These are phyloP conservation scores for Thamnophis elegans DNA, from an alignment of 2,797 vertebrate species.

Conservation along the genomic window DNA sequence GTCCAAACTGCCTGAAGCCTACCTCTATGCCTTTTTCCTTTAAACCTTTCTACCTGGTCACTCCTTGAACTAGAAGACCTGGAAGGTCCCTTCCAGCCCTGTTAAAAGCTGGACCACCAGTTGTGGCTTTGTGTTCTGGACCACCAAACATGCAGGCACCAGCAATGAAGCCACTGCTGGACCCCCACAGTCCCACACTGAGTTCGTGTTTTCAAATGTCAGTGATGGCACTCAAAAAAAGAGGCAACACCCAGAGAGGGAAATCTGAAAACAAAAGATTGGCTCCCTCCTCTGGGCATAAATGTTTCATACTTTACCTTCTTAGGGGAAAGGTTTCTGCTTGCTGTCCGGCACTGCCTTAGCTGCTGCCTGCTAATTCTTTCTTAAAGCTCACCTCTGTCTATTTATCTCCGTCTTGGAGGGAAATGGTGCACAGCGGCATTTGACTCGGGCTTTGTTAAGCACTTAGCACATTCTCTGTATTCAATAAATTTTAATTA, in stretches of 20 bases:
- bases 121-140: background rate
- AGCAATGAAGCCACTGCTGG: background rate
- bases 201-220: background rate
- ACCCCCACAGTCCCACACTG: background rate
- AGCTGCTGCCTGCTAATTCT: background rate
- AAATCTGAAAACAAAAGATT: background rate
- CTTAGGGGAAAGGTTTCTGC: background rate
- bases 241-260: background rate
- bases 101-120: background rate
- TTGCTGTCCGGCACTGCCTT: background rate
- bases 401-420: background rate
- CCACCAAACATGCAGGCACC: background rate
- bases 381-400: background rate
- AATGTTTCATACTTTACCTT: no score
- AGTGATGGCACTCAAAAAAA: background rate
- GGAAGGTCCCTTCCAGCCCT: background rate
- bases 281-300: background rate
- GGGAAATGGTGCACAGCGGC: background rate
- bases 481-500: background rate
- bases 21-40: background rate
- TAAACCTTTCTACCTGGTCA: background rate
- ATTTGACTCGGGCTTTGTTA: background rate
- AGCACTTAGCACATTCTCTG: background rate
- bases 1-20: background rate
- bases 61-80: background rate